Evolutionary conservation across 2,113 vertebrate genomes (phyloP).

Genomic region (Macquaria ambigua): DNA sequence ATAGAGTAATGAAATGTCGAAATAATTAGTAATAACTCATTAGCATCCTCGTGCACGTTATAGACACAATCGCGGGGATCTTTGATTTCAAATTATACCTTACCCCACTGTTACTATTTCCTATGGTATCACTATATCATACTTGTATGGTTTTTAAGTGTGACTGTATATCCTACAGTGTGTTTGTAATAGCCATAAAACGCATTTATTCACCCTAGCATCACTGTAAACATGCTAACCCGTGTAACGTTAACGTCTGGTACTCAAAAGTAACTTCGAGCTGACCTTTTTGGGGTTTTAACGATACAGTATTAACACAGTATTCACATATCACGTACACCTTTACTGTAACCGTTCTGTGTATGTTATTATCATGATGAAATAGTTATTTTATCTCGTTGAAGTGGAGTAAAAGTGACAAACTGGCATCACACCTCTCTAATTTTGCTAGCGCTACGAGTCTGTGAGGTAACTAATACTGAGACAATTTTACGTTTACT

Average conservation of each 20-base stretch:
- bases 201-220: accelerated
- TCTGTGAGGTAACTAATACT: not conserved
- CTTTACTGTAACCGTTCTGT: no score
- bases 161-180: no score
- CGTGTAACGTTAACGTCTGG: not conserved
- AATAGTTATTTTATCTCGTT: not conserved
- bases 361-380: not conserved
- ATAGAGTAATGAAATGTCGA: not conserved
- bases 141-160: not conserved
- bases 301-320: no score
- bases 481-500: not conserved
- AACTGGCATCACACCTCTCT: not conserved
- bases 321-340: not conserved
- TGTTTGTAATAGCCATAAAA: not conserved
- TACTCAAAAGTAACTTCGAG: not conserved
- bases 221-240: not conserved
- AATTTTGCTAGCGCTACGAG: not conserved
- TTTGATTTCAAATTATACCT: not conserved
- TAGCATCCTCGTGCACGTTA: not conserved
- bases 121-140: no score
- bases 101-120: not conserved
- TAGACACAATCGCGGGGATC: not conserved
- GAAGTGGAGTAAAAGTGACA: not conserved
- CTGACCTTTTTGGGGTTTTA: not conserved
- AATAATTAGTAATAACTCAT: not conserved